Conservation (phyloP, 2,888 invertebrate species). For the Chrysina gloriosa region DNA sequence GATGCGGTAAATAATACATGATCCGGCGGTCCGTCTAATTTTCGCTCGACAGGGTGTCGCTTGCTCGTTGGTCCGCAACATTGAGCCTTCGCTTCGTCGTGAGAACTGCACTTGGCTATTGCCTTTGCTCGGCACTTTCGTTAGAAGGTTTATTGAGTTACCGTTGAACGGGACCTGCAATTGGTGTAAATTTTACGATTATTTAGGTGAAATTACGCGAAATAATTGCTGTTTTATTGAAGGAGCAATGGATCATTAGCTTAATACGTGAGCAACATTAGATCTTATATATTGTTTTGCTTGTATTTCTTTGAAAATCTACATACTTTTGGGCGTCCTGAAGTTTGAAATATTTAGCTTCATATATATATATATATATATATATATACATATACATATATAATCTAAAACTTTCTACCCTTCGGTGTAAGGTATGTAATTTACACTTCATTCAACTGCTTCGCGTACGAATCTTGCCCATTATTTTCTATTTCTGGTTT, state of each 20-base stretch:
- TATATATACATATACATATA: no score
- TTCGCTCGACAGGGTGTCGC: constrained; percentile 58
- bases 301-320: no score
- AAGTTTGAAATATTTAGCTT: no score
- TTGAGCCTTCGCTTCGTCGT: constrained; percentile 57
- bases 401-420: no score
- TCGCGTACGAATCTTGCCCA: no score
- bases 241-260: background rate
- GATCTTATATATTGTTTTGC: no score
- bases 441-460: no score
- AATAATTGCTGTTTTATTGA: constrained; percentile 5
- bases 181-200: constrained; percentile 1
- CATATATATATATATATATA: no score
- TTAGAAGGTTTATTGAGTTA: constrained; percentile 48
- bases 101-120: constrained; percentile 55
- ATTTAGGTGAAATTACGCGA: constrained; percentile 32
- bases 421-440: no score
- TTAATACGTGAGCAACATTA: no score
- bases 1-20: constrained; percentile 55
- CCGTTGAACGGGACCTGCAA: constrained; percentile 36
- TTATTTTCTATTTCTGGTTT: no score
- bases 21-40: constrained; percentile 57
- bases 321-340: no score
- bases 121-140: constrained; percentile 5
- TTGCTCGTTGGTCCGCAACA: constrained; percentile 61